Evolutionary conservation across 2,797 vertebrate genomes (phyloP).

Genomic region (Gambelia wislizenii): DNA sequence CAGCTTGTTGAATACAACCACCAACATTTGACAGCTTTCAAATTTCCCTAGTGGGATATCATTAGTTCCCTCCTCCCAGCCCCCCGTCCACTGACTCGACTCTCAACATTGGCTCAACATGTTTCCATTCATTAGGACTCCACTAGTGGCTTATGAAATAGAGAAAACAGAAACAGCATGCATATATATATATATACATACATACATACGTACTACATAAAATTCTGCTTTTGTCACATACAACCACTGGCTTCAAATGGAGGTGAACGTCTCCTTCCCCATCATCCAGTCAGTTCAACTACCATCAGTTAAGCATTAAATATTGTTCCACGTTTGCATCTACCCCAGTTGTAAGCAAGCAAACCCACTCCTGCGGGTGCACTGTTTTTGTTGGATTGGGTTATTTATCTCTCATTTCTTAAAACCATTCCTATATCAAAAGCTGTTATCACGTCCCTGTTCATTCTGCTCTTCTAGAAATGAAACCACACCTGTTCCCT

Average conservation of each 20-base stretch:
- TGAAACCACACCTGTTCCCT: neutral
- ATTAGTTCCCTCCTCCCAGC: neutral
- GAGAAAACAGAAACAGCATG: neutral
- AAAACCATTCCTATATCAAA: neutral
- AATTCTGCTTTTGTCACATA: neutral
- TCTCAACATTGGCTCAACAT: neutral
- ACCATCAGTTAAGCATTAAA: neutral
- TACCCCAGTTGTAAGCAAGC: neutral
- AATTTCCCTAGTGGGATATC: neutral
- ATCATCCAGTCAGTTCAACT: neutral
- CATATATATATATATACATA: too few species aligned
- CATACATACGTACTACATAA: neutral
- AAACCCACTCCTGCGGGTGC: neutral
- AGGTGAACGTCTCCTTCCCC: neutral
- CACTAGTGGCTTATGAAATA: neutral
- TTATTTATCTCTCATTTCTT: neutral
- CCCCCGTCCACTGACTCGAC: neutral
- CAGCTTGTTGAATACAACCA: neutral
- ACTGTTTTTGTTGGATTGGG: neutral
- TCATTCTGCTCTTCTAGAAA: neutral
- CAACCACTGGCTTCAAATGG: neutral
- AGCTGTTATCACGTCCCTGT: neutral
- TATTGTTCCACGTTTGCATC: neutral
- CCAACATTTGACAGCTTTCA: neutral
- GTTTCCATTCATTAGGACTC: neutral